A percentile compares a stretch with the other conserved stretches of the same genome.
phyloP scores from a whole-genome alignment of 2,888 invertebrate species.

The Zonitis immaculata region DNA sequence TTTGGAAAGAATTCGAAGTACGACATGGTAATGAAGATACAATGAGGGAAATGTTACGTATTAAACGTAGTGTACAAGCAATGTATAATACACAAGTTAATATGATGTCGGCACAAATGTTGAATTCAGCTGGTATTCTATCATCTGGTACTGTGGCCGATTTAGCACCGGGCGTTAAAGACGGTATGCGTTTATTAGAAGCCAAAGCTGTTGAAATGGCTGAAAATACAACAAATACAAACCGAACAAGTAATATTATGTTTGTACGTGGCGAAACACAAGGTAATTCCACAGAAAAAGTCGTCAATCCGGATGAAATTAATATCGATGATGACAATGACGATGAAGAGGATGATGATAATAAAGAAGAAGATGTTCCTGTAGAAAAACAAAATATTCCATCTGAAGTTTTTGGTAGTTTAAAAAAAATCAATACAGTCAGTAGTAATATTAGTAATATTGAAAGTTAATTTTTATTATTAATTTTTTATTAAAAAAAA shows the following conservation, averaged over 20 bases:
- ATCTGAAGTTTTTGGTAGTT: constrained; percentile 85
- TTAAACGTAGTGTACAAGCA: constrained; percentile 96
- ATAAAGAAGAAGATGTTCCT: constrained; percentile 56
- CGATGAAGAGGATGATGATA: constrained; percentile 54
- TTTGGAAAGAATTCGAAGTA: constrained; percentile 99
- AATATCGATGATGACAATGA: constrained; percentile 70
- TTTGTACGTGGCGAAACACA: constrained; percentile 87
- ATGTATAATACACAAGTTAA: constrained; percentile 98
- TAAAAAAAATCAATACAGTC: constrained; percentile 47
- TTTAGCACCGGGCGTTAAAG: constrained; percentile 69
- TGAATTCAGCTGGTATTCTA: constrained; percentile 67
- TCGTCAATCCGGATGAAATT: constrained; percentile 84
- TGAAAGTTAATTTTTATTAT: neutral
- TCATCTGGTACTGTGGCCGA: constrained; percentile 64
- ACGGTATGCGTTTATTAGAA: constrained; percentile 86
- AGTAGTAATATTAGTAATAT: neutral
- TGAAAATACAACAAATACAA: constrained; percentile 48
- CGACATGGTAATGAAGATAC: constrained; percentile 99
- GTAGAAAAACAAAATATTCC: constrained; percentile 85
- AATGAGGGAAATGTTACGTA: constrained; percentile 96
- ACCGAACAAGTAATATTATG: constrained; percentile 61
- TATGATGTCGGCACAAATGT: constrained; percentile 98
- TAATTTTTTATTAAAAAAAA: constrained; percentile 51
- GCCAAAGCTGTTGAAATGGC: constrained; percentile 73
- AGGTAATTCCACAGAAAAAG: constrained; percentile 60